A percentile compares a stretch with the other conserved stretches of the same genome.
phyloP scores from a whole-genome alignment of 2,888 invertebrate species.

The Hyposoter didymator region DNA sequence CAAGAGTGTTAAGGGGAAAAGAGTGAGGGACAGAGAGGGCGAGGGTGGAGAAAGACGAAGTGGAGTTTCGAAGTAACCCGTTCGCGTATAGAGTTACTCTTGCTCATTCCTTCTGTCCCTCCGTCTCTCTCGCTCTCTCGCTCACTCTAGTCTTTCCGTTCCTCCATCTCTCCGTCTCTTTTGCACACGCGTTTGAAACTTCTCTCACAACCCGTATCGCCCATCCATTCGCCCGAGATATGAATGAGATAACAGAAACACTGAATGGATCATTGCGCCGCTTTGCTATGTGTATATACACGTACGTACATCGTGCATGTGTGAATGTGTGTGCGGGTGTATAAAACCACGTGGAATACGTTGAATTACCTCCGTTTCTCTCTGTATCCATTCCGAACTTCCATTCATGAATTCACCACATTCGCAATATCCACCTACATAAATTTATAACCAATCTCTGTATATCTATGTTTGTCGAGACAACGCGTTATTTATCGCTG shows the following conservation, averaged over 20 bases:
- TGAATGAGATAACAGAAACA: slow-evolving; percentile 74
- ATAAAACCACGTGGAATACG: slow-evolving; percentile 68
- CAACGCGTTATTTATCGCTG: neutral
- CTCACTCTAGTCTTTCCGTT: slow-evolving; percentile 35
- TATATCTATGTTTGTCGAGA: neutral
- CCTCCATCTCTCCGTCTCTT: slow-evolving; percentile 18
- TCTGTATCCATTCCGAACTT: slow-evolving; percentile 62
- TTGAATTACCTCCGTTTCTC: slow-evolving; percentile 68
- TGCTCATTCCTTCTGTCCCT: slow-evolving; percentile 39
- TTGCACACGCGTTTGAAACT: slow-evolving; percentile 49
- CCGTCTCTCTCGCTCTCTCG: slow-evolving; percentile 37
- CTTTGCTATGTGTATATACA: slow-evolving; percentile 59
- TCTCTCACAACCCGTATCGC: slow-evolving; percentile 66
- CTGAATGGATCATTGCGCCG: slow-evolving; percentile 73
- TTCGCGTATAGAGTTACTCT: slow-evolving; percentile 71
- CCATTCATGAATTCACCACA: slow-evolving; percentile 65
- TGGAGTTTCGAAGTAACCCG: slow-evolving; percentile 71
- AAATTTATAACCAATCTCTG: neutral
- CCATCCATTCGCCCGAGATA: slow-evolving; percentile 70
- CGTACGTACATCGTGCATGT: neutral
- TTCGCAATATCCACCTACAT: slow-evolving; percentile 57
- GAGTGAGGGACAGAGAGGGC: slow-evolving; percentile 34
- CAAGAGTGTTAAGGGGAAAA: slow-evolving; percentile 17
- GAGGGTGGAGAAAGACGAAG: slow-evolving; percentile 67
- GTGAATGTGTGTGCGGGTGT: neutral